Base-by-base conservation (phyloP, 2,113 vertebrate species). In the Corapipo altera region DNA sequence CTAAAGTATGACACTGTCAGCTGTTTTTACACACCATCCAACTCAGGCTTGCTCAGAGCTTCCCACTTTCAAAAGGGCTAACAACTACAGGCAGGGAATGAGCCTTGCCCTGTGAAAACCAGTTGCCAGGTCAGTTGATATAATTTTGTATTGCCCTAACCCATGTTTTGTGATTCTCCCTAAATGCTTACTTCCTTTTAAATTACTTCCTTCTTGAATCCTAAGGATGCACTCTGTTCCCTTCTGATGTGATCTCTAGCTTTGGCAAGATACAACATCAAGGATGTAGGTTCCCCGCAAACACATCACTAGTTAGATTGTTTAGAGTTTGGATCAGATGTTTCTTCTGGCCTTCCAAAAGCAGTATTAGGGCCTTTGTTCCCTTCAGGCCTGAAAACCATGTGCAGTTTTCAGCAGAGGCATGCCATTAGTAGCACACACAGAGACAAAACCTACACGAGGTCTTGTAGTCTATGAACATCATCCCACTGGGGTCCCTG, bases 281-380 rank as follows among this genome's bases (percentile, higher is more conserved):
- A 49, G 26, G n/a, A 46, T 4, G 2, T 0, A 23, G 18, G 21
- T 5, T 83, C 19, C 51, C 35, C 5, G 1, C 26, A 94, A 76
- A 48, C 37, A 26, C 17, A 10, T 18, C 13, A 52, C 30, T 55
- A 57, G 33, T 52, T 27, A 30, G 8, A 79, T 27, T 69, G 32
- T 75, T 76, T 17, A 80, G 21, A 17, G 24, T 26, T 75, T 59
- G 59, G 18, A 43, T 48, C 46, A 86, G 46, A 22, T 27, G 26
- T 52, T 73, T 66, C 19, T 62, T 46, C 51, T 59, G 39, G 35
- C 43, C n/a, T 90, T 46, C n/a, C 20, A 66, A 49, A 72, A 79
- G 52, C 72, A 75, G 44, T 21, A 54, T 41, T 24, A 51, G 15
- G 13, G 28, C 37, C 22, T 49, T 39, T 19, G 12, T 6, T 69